Evolutionary conservation across 2,888 invertebrate genomes (phyloP).

Genomic region (Drosophila atroscutellata): DNA sequence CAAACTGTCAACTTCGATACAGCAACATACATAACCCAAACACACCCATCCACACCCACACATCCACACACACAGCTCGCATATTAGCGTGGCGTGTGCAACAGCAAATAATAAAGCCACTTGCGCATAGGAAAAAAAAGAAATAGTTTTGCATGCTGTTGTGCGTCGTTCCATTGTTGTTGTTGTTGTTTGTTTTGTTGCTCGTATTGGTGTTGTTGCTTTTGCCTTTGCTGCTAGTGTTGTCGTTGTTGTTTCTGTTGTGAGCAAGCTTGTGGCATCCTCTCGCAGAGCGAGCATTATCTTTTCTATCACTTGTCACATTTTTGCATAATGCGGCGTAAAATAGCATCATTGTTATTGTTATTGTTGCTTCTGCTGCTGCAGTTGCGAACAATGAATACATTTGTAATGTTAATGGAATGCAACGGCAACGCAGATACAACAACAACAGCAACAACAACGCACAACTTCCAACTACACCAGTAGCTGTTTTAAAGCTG

Average conservation of each 20-base stretch:
- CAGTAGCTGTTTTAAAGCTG: constrained; percentile 50
- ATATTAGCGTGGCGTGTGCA: constrained; percentile 57
- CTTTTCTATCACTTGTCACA: constrained; percentile 79
- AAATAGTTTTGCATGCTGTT: constrained; percentile 41
- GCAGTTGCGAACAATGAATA: constrained; percentile 61
- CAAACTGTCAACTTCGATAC: constrained; percentile 55
- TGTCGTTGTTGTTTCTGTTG: constrained; percentile 18
- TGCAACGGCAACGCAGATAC: constrained; percentile 42
- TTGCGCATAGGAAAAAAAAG: constrained; percentile 52
- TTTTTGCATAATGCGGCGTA: constrained; percentile 72
- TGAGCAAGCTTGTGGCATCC: constrained; percentile 28
- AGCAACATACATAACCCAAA: constrained; percentile 38
- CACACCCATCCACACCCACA: constrained; percentile 3
- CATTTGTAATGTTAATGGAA: constrained; percentile 71
- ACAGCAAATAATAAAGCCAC: constrained; percentile 77
- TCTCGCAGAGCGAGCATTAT: constrained; percentile 63
- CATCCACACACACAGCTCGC: constrained; percentile 11
- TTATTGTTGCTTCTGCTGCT: constrained; percentile 31
- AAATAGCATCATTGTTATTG: constrained; percentile 60
- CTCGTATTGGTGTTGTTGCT: not conserved
- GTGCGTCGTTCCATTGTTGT: constrained; percentile 29
- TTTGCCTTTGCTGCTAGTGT: not conserved
- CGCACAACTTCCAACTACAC: constrained; percentile 39
- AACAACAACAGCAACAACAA: constrained; percentile 3
- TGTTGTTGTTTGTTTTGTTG: constrained; percentile 6